Evolutionary conservation across 2,113 vertebrate species (phyloP), one percentile per base, ranked within the genome.

Genomic region (Nibea coibor): DNA sequence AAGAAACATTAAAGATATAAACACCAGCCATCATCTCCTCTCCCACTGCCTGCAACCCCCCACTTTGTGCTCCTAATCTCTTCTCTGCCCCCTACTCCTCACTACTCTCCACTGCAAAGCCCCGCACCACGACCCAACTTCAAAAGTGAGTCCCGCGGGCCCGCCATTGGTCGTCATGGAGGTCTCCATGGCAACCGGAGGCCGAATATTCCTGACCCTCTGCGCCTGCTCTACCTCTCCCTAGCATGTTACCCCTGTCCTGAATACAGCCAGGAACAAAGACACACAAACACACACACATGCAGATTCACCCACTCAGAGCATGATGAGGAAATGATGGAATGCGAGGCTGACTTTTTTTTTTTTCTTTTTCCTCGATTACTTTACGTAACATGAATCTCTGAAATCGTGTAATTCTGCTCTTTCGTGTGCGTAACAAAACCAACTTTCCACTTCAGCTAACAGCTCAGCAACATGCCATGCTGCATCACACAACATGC

Each of bases 171-270:
- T 93, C 82, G 79, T 83, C 89, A 89, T 87, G 91, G 90, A 85
- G 81, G 89, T 94, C 80, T 66, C 94, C 87, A 93, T 94, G 86
- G 90, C 35, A 87, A 94, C 91, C 28, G 9, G 45, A 83, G 89
- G 87, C 59, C 78, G 79, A 90, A 87, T 19, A 77, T 89, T 87
- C 89, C 74, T 77, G 83, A 87, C 81, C 83, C 78, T 39, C 47
- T 72, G 75, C n/a, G 76, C 71, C 82, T 50, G 80, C 63, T 84
- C 76, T 75, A 82, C 81, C 88, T 88, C 81, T 81, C 28, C 39
- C 28, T 62, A 79, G 81, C 82, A 72, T 56, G 83, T 70, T 80
- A 70, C 61, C 78, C 72, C 83, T 59, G 65, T 75, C 77, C 79
- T 84, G 81, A 93, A 92, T 86, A 73, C 68, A 72, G 20, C 50